Evolutionary conservation across 2,797 vertebrate genomes (phyloP).

Genomic region (Manis pentadactyla): DNA sequence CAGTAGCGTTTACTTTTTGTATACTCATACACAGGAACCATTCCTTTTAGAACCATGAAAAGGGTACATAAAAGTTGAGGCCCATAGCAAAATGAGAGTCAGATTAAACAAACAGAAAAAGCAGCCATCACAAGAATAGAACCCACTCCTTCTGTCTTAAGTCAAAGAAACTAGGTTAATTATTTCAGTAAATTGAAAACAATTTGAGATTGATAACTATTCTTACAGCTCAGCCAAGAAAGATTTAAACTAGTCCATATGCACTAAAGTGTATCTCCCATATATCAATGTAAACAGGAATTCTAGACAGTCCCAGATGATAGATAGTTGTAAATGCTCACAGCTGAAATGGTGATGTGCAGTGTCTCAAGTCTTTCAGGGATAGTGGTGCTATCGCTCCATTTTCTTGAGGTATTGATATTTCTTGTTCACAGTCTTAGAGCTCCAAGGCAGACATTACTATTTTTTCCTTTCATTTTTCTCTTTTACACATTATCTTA

Average conservation of each 20-base stretch:
- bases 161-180: slow-evolving; percentile 24
- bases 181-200: slow-evolving; percentile 47
- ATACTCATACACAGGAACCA: neutral
- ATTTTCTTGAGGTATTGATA: slow-evolving; percentile 72
- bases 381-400: neutral
- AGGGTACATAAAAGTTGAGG: neutral
- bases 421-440: slow-evolving; percentile 24
- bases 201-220: neutral
- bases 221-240: neutral
- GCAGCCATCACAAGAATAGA: neutral
- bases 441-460: slow-evolving; percentile 19
- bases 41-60: slow-evolving; percentile 23
- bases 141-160: neutral
- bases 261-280: neutral
- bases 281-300: slow-evolving; percentile 43
- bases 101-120: neutral
- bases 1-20: neutral
- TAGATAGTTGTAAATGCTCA: neutral
- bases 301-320: slow-evolving; percentile 18
- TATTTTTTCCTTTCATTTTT: neutral
- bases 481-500: neutral
- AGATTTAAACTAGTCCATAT: neutral
- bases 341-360: neutral
- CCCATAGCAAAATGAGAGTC: neutral
- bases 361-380: neutral